Evolutionary conservation across 2,113 vertebrate genomes (phyloP).

Genomic region (Eupsittula cactorum): DNA sequence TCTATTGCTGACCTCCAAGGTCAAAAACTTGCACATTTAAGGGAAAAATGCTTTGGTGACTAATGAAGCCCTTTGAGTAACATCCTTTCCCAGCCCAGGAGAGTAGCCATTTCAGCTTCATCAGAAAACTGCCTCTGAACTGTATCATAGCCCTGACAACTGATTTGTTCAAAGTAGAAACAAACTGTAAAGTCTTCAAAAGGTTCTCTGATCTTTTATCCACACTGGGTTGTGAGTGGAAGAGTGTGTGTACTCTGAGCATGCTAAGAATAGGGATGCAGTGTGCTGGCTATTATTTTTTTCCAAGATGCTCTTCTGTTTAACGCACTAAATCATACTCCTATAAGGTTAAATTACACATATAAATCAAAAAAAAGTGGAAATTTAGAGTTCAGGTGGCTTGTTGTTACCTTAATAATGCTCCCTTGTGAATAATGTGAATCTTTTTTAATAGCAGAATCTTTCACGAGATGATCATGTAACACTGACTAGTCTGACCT

Average conservation of each 20-base stretch:
- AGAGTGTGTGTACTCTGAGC: not conserved
- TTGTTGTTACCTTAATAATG: not conserved
- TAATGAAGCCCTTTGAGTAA: constrained; percentile 8
- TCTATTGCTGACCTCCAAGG: constrained; percentile 7
- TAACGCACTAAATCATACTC: not conserved
- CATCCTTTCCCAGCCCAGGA: not conserved
- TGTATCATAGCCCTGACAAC: not conserved
- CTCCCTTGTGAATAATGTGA: not conserved
- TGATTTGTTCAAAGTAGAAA: not conserved
- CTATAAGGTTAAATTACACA: not conserved
- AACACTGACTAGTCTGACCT: not conserved
- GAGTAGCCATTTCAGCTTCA: not conserved
- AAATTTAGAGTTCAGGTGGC: not conserved
- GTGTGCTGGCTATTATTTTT: not conserved
- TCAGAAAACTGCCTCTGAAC: not conserved
- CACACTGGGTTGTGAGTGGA: not conserved
- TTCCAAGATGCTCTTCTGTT: not conserved
- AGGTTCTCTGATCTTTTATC: not conserved
- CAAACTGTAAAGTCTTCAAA: not conserved
- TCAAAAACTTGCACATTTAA: constrained; percentile 4
- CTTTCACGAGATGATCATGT: not conserved
- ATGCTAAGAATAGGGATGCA: not conserved
- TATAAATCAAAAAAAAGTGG: not conserved
- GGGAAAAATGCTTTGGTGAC: constrained; percentile 24
- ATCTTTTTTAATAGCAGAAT: not conserved